Conservation (phyloP, 2,888 invertebrate species). For the Apamea crenata region DNA sequence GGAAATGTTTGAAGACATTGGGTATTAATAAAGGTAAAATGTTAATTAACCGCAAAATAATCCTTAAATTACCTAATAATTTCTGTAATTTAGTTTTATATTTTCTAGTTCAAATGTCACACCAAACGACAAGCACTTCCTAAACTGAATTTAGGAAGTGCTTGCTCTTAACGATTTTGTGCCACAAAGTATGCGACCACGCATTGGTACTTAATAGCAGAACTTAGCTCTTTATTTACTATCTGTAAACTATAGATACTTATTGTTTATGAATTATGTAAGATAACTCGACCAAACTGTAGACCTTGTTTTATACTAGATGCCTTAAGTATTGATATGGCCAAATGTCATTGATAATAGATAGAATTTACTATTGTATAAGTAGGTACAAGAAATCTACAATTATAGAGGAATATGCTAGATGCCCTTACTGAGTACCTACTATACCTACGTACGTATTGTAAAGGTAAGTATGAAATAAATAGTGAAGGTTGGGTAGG, state of each 20-base stretch:
- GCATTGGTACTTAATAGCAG: constrained; percentile 66
- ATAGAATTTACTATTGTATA: constrained; percentile 28
- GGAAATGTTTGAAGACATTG: neutral
- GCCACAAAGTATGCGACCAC: constrained; percentile 50
- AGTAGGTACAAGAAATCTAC: constrained; percentile 12
- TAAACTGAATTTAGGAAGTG: constrained; percentile 20
- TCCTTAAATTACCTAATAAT: constrained; percentile 1
- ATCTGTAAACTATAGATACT: constrained; percentile 16
- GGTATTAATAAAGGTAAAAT: neutral
- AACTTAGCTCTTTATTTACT: constrained; percentile 39
- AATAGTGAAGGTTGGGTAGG: neutral
- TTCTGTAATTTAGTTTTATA: constrained; percentile 15
- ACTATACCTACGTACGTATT: neutral
- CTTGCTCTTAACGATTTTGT: constrained; percentile 44
- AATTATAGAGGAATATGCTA: neutral
- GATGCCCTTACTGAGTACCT: neutral
- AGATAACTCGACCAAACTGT: constrained; percentile 53
- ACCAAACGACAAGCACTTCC: constrained; percentile 29
- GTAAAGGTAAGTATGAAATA: neutral
- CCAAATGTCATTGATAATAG: constrained; percentile 7
- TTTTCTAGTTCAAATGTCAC: constrained; percentile 55
- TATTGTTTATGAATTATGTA: constrained; percentile 39
- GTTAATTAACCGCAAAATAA: constrained; percentile 10
- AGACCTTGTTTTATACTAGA: constrained; percentile 31
- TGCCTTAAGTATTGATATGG: constrained; percentile 27